Base-by-base conservation (phyloP, 2,797 vertebrate species). In the Antrozous pallidus region DNA sequence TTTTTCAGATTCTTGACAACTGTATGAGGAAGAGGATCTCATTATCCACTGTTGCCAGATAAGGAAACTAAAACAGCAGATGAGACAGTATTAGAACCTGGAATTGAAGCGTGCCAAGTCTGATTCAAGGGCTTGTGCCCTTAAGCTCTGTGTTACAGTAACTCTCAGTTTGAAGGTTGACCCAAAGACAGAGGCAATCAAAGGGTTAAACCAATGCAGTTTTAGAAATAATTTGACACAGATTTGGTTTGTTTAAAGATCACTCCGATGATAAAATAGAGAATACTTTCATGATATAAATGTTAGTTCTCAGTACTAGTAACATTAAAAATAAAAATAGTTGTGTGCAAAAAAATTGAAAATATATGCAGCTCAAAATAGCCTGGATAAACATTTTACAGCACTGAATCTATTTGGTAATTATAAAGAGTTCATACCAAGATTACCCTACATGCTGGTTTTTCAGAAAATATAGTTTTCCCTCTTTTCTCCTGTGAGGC, bases 281-380 rank as follows among this genome's bases (percentile, higher is more conserved):
- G 31, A 42, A 36, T 38, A 87, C 31, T 58, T 70, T 80, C 7
- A 79, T 26, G 63, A 85, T 56, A 42, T 45, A 49, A 93, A 94
- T 38, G 1, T 93, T 89, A 94, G 16, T 45, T 92, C 31, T 56
- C 78, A 89, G 51, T 63, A 36, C 24, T 92, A 71, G 40, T 75
- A 71, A 95, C 79, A 83, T 88, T 79, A 87, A 88, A 8, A 47
- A n/a, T 90, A 88, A 83, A 58, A 73, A 51, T 74, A 92, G 86
- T 47, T 36, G 38, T 47, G 36, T 65, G 38, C 18, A 42, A 80
- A 88, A 17, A 51, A 83, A 58, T 51, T 54, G 2, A 24, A 89
- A 93, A 77, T 69, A 24, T 8, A 70, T 61, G 9, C 92, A 49
- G 1, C 42, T 90, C 47, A 89, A 81, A 90, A 89, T 91, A 93